Percentiles rank a stretch among this genome's conserved stretches.
These are phyloP conservation scores for Enteromius radiatus DNA, from an alignment of 2,797 vertebrate species.

Conservation along the genomic window DNA sequence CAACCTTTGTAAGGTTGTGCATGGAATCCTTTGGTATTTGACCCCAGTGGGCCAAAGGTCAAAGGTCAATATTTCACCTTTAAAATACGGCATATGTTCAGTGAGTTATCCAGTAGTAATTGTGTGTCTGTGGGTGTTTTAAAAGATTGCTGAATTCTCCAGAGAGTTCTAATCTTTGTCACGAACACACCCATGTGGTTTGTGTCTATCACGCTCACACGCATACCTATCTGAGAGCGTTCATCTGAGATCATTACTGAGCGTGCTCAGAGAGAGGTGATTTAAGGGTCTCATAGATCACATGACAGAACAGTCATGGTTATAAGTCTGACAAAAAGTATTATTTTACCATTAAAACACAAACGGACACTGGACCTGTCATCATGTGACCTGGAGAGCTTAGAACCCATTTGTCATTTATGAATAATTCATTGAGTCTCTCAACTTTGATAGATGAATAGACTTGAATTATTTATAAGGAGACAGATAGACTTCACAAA, in stretches of 20 bases:
- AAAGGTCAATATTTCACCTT: constrained; percentile 27
- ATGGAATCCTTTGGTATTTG: constrained; percentile 43
- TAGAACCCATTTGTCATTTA: constrained; percentile 33
- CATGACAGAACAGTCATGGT: constrained; percentile 40
- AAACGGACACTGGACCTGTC: constrained; percentile 1
- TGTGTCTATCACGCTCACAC: constrained; percentile 58
- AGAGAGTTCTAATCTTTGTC: constrained; percentile 20
- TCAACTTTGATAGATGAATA: constrained; percentile 17
- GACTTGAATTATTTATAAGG: constrained; percentile 45
- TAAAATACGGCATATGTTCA: constrained; percentile 12
- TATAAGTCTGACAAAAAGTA: constrained; percentile 59
- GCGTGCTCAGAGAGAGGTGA: constrained; percentile 54
- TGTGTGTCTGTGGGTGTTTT: constrained; percentile 12
- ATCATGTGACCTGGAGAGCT: constrained; percentile 24
- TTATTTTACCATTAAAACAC: constrained; percentile 42
- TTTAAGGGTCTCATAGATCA: constrained; percentile 61
- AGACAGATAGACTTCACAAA: not conserved
- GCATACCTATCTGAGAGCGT: constrained; percentile 30
- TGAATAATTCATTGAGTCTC: constrained; percentile 51
- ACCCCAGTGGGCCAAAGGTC: constrained; percentile 32
- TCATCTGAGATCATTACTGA: constrained; percentile 58
- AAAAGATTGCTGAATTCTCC: constrained; percentile 23
- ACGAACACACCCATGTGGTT: constrained; percentile 57
- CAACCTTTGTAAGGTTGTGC: constrained; percentile 36
- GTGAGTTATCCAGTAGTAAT: constrained; percentile 33